Evolutionary conservation across 2,113 vertebrate genomes (phyloP).

Genomic region (Shinisaurus crocodilurus): DNA sequence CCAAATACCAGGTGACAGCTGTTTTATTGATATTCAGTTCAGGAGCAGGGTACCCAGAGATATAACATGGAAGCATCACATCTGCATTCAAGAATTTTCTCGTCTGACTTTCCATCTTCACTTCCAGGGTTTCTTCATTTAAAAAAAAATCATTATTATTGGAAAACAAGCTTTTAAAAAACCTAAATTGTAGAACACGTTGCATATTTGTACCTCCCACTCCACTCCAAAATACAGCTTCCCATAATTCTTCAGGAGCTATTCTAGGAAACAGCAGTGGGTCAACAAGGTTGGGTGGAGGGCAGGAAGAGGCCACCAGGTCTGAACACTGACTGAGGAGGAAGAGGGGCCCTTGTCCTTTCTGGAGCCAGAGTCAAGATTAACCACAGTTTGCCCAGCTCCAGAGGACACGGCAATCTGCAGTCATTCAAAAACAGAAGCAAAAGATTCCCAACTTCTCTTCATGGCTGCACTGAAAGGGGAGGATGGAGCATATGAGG

Average conservation of each 20-base stretch:
- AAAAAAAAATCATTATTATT: not conserved
- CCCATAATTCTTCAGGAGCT: not conserved
- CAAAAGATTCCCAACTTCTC: too few relatives aligned
- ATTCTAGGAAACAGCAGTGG: not conserved
- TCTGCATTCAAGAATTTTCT: not conserved
- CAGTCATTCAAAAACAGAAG: too few relatives aligned
- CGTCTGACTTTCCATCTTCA: not conserved
- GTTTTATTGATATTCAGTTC: not conserved
- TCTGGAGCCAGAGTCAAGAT: not conserved
- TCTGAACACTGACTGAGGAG: too few relatives aligned
- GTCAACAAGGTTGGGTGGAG: not conserved
- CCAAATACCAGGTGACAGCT: not conserved
- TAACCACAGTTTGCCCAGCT: too few relatives aligned
- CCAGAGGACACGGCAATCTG: too few relatives aligned
- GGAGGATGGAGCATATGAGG: too few relatives aligned
- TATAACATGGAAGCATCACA: not conserved
- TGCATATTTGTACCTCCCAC: not conserved
- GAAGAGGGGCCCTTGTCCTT: not conserved
- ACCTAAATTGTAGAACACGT: not conserved
- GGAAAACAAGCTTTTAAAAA: not conserved
- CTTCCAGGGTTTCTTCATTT: slow-evolving; percentile 22
- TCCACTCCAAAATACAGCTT: not conserved
- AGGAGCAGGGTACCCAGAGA: fast-evolving
- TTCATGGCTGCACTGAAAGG: too few relatives aligned
- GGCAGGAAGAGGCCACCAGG: not conserved